phyloP scores from a whole-genome alignment of 2,797 vertebrate species.

The Leptodactylus fallax region DNA sequence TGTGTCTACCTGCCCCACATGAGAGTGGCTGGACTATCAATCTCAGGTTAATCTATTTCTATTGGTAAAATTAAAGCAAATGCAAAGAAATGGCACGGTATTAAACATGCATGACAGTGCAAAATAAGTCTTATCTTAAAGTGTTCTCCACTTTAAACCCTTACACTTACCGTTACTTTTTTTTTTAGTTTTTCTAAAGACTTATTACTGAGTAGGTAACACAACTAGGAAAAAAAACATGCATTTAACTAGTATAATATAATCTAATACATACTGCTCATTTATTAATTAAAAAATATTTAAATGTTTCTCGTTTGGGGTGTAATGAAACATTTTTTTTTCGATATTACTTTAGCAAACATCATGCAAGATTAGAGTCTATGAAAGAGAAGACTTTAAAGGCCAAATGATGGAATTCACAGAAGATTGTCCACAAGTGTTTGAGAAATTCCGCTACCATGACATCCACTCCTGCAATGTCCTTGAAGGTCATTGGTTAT shows the following conservation, averaged over 20 bases:
- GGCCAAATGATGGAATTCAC: slow-evolving; percentile 68
- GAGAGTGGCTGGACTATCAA: too few species aligned
- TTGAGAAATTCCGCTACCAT: slow-evolving; percentile 65
- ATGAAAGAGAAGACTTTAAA: slow-evolving; percentile 67
- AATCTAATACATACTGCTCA: too few species aligned
- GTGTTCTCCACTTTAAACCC: too few species aligned
- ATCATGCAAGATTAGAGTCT: slow-evolving; percentile 65
- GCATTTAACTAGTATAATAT: too few species aligned
- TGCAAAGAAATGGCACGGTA: too few species aligned
- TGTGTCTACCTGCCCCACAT: too few species aligned
- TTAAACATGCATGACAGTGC: too few species aligned
- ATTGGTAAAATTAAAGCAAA: too few species aligned
- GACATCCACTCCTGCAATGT: slow-evolving; percentile 67
- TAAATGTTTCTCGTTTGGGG: background rate
- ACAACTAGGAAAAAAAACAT: background rate
- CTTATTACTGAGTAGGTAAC: background rate
- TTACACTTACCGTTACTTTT: too few species aligned
- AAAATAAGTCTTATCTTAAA: too few species aligned
- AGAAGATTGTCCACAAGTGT: slow-evolving; percentile 67
- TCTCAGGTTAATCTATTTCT: too few species aligned
- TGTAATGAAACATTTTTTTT: background rate
- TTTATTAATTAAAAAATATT: background rate
- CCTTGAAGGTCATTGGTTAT: slow-evolving; percentile 67
- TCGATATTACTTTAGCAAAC: slow-evolving; percentile 21
- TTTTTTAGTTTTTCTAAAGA: too few species aligned